A percentile compares a stretch with the other conserved stretches of the same genome.
phyloP scores from a whole-genome alignment of 2,888 invertebrate genomes.

The Gisinianus flammeolus region DNA sequence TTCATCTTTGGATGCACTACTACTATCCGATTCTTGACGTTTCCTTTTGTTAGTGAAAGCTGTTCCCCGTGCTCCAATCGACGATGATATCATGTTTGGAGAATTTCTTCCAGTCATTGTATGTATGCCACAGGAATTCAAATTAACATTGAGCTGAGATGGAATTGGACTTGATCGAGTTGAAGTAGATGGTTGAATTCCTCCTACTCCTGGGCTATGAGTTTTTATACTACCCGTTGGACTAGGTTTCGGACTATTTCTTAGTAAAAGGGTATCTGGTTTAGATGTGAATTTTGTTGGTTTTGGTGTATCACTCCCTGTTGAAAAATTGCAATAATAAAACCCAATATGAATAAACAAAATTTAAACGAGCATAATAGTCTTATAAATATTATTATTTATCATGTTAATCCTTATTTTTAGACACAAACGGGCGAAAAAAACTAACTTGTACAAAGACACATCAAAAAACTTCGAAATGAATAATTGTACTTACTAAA shows the following conservation, averaged over 20 bases:
- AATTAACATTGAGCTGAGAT: conserved; percentile 15
- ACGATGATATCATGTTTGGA: conserved; percentile 15
- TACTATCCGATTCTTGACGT: conserved; percentile 80
- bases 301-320: conserved; percentile 55
- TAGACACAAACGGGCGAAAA: too few relatives aligned
- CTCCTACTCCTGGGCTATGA: conserved; percentile 34
- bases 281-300: conserved; percentile 48
- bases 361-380: too few relatives aligned
- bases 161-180: conserved; percentile 40
- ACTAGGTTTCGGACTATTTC: conserved; percentile 59
- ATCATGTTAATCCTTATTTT: too few relatives aligned
- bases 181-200: conserved; percentile 28
- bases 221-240: conserved; percentile 52
- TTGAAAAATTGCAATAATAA: conserved; percentile 57
- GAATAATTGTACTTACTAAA: conserved; percentile 45
- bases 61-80: neutral
- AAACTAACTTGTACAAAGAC: too few relatives aligned
- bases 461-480: too few relatives aligned
- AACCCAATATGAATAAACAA: too few relatives aligned
- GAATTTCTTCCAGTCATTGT: conserved; percentile 35
- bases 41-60: conserved; percentile 68
- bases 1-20: conserved; percentile 66
- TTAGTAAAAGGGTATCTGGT: conserved; percentile 44
- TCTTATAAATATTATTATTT: too few relatives aligned
- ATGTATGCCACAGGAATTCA: conserved; percentile 8